Evolutionary conservation across 1,140 invertebrate species (phyloP).

Genomic region (Scylla paramamosain): DNA sequence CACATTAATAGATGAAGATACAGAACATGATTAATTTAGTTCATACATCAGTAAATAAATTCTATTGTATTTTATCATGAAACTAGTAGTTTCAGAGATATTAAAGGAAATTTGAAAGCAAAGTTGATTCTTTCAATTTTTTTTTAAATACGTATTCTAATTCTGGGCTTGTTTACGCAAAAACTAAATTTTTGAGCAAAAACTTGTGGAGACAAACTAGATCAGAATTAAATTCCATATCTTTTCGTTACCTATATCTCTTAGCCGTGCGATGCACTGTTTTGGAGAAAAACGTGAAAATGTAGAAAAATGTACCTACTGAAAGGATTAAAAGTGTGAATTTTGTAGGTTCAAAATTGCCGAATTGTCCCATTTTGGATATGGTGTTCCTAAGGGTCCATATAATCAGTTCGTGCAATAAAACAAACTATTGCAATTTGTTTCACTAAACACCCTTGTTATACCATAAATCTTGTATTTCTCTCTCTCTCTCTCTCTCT

Average conservation of each 20-base stretch:
- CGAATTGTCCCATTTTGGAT: constrained; percentile 15
- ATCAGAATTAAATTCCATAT: background rate
- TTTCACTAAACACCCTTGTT: constrained; percentile 35
- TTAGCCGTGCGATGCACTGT: background rate
- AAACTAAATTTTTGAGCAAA: background rate
- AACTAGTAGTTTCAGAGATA: constrained; percentile 35
- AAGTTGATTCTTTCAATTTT: background rate
- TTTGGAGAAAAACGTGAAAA: background rate
- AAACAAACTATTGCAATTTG: constrained; percentile 39
- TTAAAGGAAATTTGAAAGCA: background rate
- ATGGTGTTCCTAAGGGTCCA: constrained; percentile 24
- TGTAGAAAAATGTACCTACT: background rate
- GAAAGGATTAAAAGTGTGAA: background rate
- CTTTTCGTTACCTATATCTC: background rate
- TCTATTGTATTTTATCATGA: constrained; percentile 16
- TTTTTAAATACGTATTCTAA: background rate
- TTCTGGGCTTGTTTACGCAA: background rate
- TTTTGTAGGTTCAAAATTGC: background rate
- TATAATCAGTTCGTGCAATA: background rate
- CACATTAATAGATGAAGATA: constrained; percentile 53
- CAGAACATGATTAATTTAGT: constrained; percentile 34
- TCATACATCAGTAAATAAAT: background rate
- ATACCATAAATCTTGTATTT: too few relatives aligned
- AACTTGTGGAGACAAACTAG: background rate
- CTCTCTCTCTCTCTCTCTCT: too few relatives aligned